Percentiles rank a stretch among this genome's conserved stretches.
phyloP scores from a whole-genome alignment of 2,888 invertebrate species.

The Pammene fasciana region DNA sequence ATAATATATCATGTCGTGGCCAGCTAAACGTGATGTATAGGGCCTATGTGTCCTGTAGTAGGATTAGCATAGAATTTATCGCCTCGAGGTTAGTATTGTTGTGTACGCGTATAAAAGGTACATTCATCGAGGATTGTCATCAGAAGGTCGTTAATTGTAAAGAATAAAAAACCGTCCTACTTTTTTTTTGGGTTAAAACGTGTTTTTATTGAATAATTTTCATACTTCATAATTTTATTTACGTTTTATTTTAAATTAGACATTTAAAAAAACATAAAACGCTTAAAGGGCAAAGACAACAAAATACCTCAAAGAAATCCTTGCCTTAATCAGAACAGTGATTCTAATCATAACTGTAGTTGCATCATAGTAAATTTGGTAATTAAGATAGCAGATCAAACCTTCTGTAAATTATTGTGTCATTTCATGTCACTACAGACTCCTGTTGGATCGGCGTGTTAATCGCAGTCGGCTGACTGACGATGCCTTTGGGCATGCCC shows the following conservation, averaged over 20 bases:
- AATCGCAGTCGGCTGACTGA: background rate
- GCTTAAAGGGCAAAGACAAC: too few relatives aligned
- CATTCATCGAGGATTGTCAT: background rate
- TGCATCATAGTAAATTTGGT: background rate
- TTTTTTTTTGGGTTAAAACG: too few relatives aligned
- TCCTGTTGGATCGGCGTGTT: background rate
- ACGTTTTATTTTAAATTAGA: too few relatives aligned
- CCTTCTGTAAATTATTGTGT: background rate
- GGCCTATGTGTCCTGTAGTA: slow-evolving; percentile 53
- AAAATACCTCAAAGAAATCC: too few relatives aligned
- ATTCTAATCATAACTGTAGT: too few relatives aligned
- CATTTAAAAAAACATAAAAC: too few relatives aligned
- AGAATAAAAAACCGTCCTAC: too few relatives aligned
- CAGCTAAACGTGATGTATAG: slow-evolving; percentile 54
- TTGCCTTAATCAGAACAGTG: too few relatives aligned
- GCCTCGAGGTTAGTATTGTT: slow-evolving; percentile 46
- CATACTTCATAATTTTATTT: too few relatives aligned
- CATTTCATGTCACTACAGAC: background rate
- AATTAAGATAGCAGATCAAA: background rate
- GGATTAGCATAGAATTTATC: slow-evolving; percentile 61
- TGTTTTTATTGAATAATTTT: too few relatives aligned
- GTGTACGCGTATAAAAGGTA: slow-evolving; percentile 16
- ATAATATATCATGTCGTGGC: slow-evolving; percentile 51
- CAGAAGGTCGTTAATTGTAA: background rate
- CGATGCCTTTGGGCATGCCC: background rate